Evolutionary conservation across 2,113 vertebrate genomes (phyloP), one percentile per base, ranked within the genome.

Genomic region (Brachyhypopomus gauderio): DNA sequence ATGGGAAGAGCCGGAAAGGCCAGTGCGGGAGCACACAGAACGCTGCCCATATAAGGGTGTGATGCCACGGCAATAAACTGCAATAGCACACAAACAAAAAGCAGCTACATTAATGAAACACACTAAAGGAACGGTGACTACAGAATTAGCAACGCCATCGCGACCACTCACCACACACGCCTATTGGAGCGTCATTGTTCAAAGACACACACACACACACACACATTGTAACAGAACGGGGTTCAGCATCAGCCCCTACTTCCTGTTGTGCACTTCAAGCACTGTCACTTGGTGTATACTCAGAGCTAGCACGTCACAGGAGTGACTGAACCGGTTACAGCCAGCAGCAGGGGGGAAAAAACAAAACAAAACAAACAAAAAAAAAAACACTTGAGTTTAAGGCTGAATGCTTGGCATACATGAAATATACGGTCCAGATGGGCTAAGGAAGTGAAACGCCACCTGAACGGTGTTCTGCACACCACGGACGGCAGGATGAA

Each of bases 1-100:
- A 69, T 20, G 12, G 52, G 55, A 41, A 70, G 55, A 62, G 55
- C 55, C 45, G 73, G 80, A 81, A 81, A 67, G 30, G 75, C n/a
- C 6, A 25, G 36, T 59, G 69, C 59, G 0, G 5, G 72, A 48
- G 79, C 63, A n/a, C 72, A 75, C 41, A 75, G 30, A 75, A 67
- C 75, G 75, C 30, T 60, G 23, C 62, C 17, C 45, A 75, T 16
- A 63, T 12, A 48, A 20, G 14, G 14, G 8, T 25, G 11, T 59
- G 6, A 59, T n/a, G 22, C 4, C 16, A 22, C 56, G 45, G 2
- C 20, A 73, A 74, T 23, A 16, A 73, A 74, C 27, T 12, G 20
- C 19, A 60, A 71, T 34, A 73, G 16, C 66, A 11, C 60, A 41
- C 6, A 64, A 64, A 36, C 17, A 41, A 41, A 20, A 11, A 19